A percentile compares a stretch with the other conserved stretches of the same genome.
phyloP scores from a whole-genome alignment of 2,888 invertebrate genomes.

The Cosmia pyralina region DNA sequence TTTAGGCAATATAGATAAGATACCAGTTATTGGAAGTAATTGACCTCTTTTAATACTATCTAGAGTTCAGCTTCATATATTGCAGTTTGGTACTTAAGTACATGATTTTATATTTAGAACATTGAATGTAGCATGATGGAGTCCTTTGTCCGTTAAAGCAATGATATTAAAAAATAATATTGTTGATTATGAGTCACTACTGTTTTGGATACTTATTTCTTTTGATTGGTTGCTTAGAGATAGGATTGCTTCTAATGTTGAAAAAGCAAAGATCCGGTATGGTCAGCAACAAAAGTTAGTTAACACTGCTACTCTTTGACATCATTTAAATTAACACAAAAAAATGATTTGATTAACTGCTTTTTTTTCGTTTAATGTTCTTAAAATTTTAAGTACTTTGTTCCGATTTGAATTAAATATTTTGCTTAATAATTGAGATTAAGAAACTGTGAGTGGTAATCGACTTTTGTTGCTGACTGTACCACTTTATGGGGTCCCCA shows the following conservation, averaged over 20 bases:
- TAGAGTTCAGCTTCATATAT: constrained; percentile 1
- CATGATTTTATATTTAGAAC: constrained; percentile 48
- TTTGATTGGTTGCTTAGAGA: constrained; percentile 6
- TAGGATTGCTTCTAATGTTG: not conserved
- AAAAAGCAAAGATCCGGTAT: not conserved
- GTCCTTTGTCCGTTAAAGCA: constrained; percentile 16
- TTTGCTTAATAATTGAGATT: too few species aligned
- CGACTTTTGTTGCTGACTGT: too few species aligned
- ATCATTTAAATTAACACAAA: too few species aligned
- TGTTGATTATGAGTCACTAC: constrained; percentile 1
- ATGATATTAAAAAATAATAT: not conserved
- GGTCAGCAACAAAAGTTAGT: too few species aligned
- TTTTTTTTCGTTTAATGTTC: too few species aligned
- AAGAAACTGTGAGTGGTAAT: too few species aligned
- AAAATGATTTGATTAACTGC: too few species aligned
- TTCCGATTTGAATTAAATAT: too few species aligned
- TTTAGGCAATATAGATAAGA: not conserved
- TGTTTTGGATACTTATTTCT: constrained; percentile 1
- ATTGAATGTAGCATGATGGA: not conserved
- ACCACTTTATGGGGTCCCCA: not conserved
- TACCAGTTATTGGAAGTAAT: constrained; percentile 5
- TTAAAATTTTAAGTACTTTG: too few species aligned
- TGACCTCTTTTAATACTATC: constrained; percentile 10
- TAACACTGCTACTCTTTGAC: too few species aligned
- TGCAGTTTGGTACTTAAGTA: not conserved